These are phyloP conservation scores for Drosophila neonasuta DNA, from an alignment of 2,888 invertebrate species.

Conservation along the genomic window DNA sequence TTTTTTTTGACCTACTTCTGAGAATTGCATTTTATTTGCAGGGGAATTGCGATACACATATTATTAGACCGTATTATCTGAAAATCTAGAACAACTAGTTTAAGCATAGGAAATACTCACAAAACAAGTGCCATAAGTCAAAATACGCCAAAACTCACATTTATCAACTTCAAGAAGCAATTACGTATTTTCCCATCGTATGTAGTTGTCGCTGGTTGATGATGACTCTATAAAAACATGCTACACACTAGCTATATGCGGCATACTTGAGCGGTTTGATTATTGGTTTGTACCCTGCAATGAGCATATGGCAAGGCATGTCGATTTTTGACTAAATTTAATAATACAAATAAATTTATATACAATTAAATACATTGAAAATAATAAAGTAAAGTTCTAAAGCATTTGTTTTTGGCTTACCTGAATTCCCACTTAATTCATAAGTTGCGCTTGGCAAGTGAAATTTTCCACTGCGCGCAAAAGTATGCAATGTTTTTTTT, in stretches of 20 bases:
- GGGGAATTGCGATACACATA: no score
- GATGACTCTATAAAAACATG: slow-evolving; percentile 11
- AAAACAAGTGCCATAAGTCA: slow-evolving; percentile 1
- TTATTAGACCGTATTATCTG: no score
- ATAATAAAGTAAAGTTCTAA: no score
- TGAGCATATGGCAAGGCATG: neutral
- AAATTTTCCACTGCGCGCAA: neutral
- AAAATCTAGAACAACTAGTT: slow-evolving; percentile 2
- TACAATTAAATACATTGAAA: no score
- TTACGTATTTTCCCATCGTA: slow-evolving; percentile 31
- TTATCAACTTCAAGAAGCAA: slow-evolving; percentile 12
- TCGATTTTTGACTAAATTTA: neutral
- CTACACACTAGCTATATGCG: slow-evolving; percentile 3
- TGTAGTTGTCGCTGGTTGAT: slow-evolving; percentile 1
- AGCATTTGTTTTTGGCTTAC: no score
- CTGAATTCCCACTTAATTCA: no score
- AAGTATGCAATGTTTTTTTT: slow-evolving; percentile 36
- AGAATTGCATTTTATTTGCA: no score
- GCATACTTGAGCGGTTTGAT: slow-evolving; percentile 13
- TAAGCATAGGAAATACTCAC: no score
- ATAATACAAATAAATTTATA: no score
- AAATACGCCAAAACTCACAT: neutral
- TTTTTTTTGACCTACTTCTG: neutral
- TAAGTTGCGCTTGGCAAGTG: neutral
- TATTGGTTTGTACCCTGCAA: slow-evolving; percentile 10